Evolutionary conservation across 2,888 invertebrate species (phyloP).

Genomic region (Lamellibrachia columna): DNA sequence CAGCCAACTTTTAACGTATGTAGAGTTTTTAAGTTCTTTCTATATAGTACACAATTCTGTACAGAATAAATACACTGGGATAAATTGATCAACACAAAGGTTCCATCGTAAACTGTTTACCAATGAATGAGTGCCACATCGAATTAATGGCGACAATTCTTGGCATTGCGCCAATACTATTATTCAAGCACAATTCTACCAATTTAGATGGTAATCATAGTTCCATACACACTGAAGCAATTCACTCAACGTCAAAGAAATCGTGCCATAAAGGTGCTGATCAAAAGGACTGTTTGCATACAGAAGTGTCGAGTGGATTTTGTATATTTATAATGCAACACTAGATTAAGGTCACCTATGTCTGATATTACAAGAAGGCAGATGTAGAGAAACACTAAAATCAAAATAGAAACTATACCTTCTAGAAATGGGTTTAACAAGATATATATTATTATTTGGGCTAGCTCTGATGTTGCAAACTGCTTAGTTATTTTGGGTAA

Average conservation of each 20-base stretch:
- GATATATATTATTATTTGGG: background rate
- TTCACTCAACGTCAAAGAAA: background rate
- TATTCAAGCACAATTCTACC: constrained; percentile 6
- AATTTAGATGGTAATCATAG: background rate
- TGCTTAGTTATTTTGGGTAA: no score
- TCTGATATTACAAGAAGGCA: background rate
- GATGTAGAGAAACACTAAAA: background rate
- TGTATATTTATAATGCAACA: constrained; percentile 18
- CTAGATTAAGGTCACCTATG: background rate
- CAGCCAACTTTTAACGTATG: background rate
- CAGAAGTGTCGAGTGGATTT: background rate
- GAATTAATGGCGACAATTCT: background rate
- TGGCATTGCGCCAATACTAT: background rate
- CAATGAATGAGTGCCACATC: background rate
- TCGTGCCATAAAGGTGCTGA: background rate
- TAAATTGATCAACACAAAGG: background rate
- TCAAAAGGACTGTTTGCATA: background rate
- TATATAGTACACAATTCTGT: background rate
- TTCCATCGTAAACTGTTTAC: background rate
- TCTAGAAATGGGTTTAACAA: background rate
- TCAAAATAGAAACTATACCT: background rate
- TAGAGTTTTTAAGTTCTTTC: background rate
- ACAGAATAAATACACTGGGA: background rate
- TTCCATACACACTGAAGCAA: background rate
- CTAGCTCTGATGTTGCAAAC: background rate